phyloP scores from a whole-genome alignment of 2,797 vertebrate genomes.

The Poeciliopsis gracilis region DNA sequence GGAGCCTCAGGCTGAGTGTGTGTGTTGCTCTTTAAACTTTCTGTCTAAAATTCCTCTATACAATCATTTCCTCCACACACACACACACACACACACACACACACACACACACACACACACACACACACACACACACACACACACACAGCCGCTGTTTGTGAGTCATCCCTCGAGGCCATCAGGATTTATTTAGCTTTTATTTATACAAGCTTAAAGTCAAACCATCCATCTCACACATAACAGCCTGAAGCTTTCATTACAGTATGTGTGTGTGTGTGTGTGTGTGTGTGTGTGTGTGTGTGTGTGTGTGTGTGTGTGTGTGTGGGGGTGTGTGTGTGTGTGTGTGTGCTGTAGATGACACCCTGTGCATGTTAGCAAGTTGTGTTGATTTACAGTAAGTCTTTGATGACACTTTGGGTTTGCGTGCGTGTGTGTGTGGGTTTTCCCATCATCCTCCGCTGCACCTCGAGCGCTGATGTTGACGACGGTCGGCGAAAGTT shows the following conservation, averaged over 20 bases:
- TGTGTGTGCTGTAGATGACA: conserved; percentile 47
- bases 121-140: no score
- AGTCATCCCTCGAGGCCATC: conserved; percentile 70
- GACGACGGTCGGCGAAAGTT: conserved; percentile 48
- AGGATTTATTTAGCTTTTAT: conserved; percentile 78
- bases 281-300: conserved; percentile 22
- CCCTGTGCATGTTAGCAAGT: conserved; percentile 53
- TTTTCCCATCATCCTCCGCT: conserved; percentile 59
- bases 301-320: conserved; percentile 37
- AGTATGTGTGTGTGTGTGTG: conserved; percentile 36
- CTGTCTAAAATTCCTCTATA: conserved; percentile 39
- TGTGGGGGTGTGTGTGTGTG: conserved; percentile 42
- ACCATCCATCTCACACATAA: conserved; percentile 73
- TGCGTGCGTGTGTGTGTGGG: conserved; percentile 37
- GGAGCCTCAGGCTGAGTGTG: conserved; percentile 40
- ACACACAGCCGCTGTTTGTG: conserved; percentile 37
- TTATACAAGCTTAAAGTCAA: conserved; percentile 78
- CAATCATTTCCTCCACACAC: conserved; percentile 23
- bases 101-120: conserved; percentile 36
- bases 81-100: conserved; percentile 31
- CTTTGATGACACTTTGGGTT: conserved; percentile 34
- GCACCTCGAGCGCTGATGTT: conserved; percentile 64
- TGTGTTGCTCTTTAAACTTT: conserved; percentile 41
- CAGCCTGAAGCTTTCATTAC: conserved; percentile 70
- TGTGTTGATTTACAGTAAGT: conserved; percentile 65